Conservation (phyloP, 2,797 vertebrate species). For the Alcedo quadribrachys region DNA sequence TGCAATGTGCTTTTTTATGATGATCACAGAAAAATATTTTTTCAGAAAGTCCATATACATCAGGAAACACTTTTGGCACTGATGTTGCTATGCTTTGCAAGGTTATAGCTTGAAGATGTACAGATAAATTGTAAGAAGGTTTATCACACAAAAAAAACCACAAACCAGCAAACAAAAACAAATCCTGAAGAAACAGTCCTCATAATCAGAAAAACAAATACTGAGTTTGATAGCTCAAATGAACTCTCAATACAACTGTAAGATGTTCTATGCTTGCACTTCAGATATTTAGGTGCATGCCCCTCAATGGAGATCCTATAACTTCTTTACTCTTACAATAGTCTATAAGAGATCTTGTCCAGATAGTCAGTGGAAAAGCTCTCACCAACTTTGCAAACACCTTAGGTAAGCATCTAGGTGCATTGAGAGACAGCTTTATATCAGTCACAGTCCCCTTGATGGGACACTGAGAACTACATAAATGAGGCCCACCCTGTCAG, state of each 20-base stretch:
- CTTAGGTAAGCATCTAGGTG: background rate
- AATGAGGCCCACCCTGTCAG: background rate
- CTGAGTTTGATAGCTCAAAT: background rate
- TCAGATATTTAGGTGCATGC: background rate
- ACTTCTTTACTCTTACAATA: background rate
- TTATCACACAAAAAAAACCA: background rate
- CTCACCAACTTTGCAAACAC: background rate
- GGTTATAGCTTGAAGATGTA: background rate
- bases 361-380: background rate
- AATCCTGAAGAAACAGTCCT: background rate
- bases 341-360: background rate
- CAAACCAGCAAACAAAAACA: background rate
- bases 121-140: background rate
- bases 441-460: background rate
- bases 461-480: background rate
- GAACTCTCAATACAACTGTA: background rate
- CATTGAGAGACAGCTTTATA: background rate
- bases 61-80: background rate
- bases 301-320: background rate
- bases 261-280: background rate
- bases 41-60: background rate
- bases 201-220: background rate
- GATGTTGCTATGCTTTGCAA: background rate
- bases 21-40: conserved; percentile 40
- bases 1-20: conserved; percentile 11